These are phyloP conservation scores for Acanthiza pusilla DNA, from an alignment of 2,797 vertebrate species.

Conservation along the genomic window DNA sequence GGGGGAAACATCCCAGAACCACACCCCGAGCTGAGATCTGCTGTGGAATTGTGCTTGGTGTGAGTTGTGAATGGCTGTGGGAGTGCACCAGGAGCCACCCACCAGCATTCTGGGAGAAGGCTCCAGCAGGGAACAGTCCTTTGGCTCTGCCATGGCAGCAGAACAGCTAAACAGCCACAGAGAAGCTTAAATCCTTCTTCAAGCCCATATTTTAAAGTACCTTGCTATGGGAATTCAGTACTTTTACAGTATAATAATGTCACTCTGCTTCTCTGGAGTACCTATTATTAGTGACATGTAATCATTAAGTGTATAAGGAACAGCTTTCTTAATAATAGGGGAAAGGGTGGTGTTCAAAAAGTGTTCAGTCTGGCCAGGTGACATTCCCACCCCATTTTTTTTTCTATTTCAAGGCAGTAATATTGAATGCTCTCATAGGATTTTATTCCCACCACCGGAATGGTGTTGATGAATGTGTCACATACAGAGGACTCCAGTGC, in stretches of 20 bases:
- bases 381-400: not conserved
- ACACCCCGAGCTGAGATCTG: not conserved
- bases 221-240: not conserved
- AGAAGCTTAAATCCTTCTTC: not conserved
- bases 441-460: not conserved
- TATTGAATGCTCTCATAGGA: not conserved
- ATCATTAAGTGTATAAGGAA: not conserved
- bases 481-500: not conserved
- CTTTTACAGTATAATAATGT: not conserved
- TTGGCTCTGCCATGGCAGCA: not conserved
- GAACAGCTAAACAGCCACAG: not conserved
- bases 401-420: not conserved
- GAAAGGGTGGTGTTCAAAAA: not conserved
- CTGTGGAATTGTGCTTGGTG: not conserved
- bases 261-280: not conserved
- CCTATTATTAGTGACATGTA: not conserved
- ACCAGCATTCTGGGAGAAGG: not conserved
- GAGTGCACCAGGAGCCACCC: not conserved
- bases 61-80: not conserved
- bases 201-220: not conserved
- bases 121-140: not conserved
- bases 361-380: not conserved
- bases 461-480: not conserved
- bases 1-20: not conserved
- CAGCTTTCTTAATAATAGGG: not conserved